Evolutionary conservation across 2,888 invertebrate species (phyloP).

Genomic region (Euzetes globulus): DNA sequence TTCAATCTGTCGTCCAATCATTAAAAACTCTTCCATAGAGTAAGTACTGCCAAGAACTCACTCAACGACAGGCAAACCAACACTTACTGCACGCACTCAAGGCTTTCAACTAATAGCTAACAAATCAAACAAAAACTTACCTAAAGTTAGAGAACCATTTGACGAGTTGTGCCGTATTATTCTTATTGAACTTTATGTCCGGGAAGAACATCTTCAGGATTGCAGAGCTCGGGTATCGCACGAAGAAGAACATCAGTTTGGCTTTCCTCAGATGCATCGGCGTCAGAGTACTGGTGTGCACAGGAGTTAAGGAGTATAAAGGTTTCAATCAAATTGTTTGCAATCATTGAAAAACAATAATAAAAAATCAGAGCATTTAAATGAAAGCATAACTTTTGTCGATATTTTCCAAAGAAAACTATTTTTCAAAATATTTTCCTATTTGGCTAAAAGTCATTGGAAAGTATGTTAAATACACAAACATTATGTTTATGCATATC

Average conservation of each 20-base stretch:
- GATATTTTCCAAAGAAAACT: too few species aligned
- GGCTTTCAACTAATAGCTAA: background rate
- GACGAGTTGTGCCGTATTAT: constrained; percentile 99
- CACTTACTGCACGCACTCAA: constrained; percentile 2
- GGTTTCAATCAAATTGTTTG: background rate
- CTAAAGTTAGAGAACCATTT: constrained; percentile 99
- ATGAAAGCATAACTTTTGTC: background rate
- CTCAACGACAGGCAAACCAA: background rate
- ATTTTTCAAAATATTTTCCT: background rate
- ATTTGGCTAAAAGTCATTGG: background rate
- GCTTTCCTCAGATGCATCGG: constrained; percentile 99
- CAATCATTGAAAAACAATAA: background rate
- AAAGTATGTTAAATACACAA: background rate
- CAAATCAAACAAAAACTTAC: constrained; percentile 57
- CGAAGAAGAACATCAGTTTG: constrained; percentile 99
- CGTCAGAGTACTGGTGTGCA: constrained; percentile 80
- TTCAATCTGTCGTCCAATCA: constrained; percentile 9
- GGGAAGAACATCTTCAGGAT: constrained; percentile 99
- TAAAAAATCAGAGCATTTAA: background rate
- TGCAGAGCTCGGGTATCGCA: constrained; percentile 96
- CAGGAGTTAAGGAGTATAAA: constrained; percentile 61
- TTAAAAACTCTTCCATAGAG: background rate
- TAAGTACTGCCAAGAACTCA: constrained; percentile 18
- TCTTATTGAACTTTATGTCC: constrained; percentile 99
- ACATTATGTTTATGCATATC: too few species aligned